Evolutionary conservation across 2,888 invertebrate genomes (phyloP).

Genomic region (Epicampocera succincta): DNA sequence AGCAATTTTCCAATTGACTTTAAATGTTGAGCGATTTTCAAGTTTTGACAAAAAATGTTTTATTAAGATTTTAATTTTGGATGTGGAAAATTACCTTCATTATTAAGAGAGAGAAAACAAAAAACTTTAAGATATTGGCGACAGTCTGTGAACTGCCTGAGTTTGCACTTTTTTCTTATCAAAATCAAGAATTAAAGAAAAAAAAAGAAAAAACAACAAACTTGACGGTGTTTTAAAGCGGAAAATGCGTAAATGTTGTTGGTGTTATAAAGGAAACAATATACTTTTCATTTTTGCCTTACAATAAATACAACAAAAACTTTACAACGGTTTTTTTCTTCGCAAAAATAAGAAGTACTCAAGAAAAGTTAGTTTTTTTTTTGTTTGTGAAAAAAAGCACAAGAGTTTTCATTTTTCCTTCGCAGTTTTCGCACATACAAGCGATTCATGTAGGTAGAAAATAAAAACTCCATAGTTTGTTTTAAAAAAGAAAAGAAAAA

Average conservation of each 20-base stretch:
- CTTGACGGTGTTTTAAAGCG: constrained; percentile 46
- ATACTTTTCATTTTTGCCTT: background rate
- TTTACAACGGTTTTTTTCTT: constrained; percentile 7
- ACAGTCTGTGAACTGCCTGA: background rate
- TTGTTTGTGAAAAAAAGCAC: background rate
- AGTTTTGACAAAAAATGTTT: too few species aligned
- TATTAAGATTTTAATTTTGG: too few species aligned
- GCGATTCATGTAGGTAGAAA: constrained; percentile 33
- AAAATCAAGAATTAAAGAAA: constrained; percentile 1
- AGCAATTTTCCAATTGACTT: too few species aligned
- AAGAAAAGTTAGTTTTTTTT: constrained; percentile 46
- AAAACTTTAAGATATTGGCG: too few species aligned
- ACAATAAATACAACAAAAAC: background rate
- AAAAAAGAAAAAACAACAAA: constrained; percentile 7
- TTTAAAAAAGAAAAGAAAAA: background rate
- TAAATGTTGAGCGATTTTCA: too few species aligned
- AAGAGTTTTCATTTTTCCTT: constrained; percentile 31
- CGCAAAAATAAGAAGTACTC: constrained; percentile 29
- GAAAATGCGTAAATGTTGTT: constrained; percentile 68
- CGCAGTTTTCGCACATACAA: constrained; percentile 55
- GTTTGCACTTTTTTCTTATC: background rate
- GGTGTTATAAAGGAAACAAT: constrained; percentile 41
- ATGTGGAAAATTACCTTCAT: too few species aligned
- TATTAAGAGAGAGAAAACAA: too few species aligned
- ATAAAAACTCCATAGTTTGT: background rate